phyloP scores from a whole-genome alignment of 2,888 invertebrate species.

The Laothoe populi region DNA sequence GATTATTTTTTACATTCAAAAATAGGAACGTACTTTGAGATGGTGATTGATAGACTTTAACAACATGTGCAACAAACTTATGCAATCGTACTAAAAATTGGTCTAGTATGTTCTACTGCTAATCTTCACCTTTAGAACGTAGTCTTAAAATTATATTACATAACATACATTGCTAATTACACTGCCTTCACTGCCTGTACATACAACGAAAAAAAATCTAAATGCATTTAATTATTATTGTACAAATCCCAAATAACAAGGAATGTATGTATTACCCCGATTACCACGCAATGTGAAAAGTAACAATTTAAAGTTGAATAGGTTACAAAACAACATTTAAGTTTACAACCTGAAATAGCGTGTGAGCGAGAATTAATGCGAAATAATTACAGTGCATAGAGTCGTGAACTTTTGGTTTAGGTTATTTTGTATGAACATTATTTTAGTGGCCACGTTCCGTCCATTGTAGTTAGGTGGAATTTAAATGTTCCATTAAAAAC shows the following conservation, averaged over 20 bases:
- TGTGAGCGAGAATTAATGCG: constrained; percentile 53
- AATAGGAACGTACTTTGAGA: neutral
- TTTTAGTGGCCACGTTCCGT: constrained; percentile 15
- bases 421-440: constrained; percentile 37
- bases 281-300: constrained; percentile 3
- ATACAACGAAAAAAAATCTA: no score
- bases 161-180: no score
- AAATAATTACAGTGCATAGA: constrained; percentile 56
- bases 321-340: constrained; percentile 43
- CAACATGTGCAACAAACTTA: neutral
- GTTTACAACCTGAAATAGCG: constrained; percentile 45
- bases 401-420: constrained; percentile 39
- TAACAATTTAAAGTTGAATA: constrained; percentile 36
- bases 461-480: neutral
- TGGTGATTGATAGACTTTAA: neutral
- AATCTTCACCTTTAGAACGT: no score
- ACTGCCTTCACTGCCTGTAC: no score
- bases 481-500: constrained; percentile 18
- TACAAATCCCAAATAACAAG: no score
- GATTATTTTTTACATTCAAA: neutral
- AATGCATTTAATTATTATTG: no score
- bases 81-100: no score
- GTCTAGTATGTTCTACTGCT: no score
- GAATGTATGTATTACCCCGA: no score
- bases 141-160: no score